Conservation (phyloP, 2,888 invertebrate genomes). For the Cataglyphis altisquamis region DNA sequence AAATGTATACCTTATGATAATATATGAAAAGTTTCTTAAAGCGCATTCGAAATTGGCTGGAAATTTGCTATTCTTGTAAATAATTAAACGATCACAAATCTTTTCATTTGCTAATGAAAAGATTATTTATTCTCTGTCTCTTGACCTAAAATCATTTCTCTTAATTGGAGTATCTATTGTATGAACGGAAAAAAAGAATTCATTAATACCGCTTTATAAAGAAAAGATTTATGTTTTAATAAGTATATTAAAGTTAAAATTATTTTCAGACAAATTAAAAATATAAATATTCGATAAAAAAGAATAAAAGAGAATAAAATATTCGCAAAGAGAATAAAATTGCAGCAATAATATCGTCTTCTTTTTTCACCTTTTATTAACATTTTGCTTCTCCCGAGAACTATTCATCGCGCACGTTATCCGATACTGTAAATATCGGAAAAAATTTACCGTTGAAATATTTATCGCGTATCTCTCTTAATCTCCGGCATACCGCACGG, state of each 20-base stretch:
- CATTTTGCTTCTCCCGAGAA: background rate
- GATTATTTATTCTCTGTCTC: background rate
- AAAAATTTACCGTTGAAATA: slow-evolving; percentile 12
- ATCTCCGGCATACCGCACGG: background rate
- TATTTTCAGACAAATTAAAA: background rate
- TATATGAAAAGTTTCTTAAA: background rate
- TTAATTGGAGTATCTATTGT: background rate
- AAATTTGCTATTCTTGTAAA: background rate
- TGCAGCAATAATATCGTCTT: background rate
- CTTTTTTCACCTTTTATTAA: background rate
- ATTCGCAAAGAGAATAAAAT: slow-evolving; percentile 1
- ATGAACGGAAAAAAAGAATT: background rate
- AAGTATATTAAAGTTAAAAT: slow-evolving; percentile 4
- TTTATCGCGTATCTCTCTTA: slow-evolving; percentile 4
- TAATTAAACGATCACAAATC: background rate
- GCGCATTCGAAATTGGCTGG: background rate
- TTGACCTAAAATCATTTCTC: background rate
- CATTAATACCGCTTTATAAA: background rate
- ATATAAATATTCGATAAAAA: background rate
- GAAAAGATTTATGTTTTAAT: background rate
- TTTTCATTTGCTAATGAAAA: background rate
- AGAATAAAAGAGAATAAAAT: no score
- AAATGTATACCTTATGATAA: background rate
- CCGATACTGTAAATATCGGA: slow-evolving; percentile 5
- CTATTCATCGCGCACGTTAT: slow-evolving; percentile 1